These are phyloP conservation scores for Coregonus suidteri DNA, from an alignment of 2,797 vertebrate genomes.

Conservation along the genomic window DNA sequence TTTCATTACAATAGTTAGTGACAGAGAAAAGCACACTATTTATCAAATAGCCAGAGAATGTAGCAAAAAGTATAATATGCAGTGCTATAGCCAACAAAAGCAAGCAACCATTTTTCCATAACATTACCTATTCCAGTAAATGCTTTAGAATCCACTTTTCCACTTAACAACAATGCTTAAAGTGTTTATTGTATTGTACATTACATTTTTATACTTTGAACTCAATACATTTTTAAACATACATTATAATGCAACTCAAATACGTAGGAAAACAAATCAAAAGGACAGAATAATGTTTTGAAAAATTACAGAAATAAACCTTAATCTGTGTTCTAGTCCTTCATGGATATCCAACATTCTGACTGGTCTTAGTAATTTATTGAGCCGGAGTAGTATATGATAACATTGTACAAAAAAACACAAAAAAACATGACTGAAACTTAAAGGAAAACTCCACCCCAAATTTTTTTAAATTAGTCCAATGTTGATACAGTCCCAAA, in stretches of 20 bases:
- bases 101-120: conserved; percentile 85
- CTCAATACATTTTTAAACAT: conserved; percentile 88
- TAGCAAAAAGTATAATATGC: conserved; percentile 75
- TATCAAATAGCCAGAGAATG: conserved; percentile 86
- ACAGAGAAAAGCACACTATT: conserved; percentile 89
- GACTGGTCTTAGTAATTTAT: conserved; percentile 43
- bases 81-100: conserved; percentile 87
- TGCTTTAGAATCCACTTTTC: conserved; percentile 75
- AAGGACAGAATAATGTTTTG: conserved; percentile 32
- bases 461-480: too few relatives aligned
- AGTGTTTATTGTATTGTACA: conserved; percentile 81
- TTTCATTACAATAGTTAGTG: conserved; percentile 83
- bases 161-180: conserved; percentile 84
- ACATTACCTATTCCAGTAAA: conserved; percentile 80
- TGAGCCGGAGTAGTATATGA: conserved; percentile 4
- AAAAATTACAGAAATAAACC: conserved; percentile 57
- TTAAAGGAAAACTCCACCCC: too few relatives aligned
- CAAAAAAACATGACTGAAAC: not conserved
- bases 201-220: conserved; percentile 85
- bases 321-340: conserved; percentile 41
- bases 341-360: conserved; percentile 58
- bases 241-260: conserved; percentile 69
- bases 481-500: too few relatives aligned
- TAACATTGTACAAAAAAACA: not conserved
- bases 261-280: not conserved